phyloP scores from a whole-genome alignment of 2,797 vertebrate genomes.

The Hoplostethus atlanticus region DNA sequence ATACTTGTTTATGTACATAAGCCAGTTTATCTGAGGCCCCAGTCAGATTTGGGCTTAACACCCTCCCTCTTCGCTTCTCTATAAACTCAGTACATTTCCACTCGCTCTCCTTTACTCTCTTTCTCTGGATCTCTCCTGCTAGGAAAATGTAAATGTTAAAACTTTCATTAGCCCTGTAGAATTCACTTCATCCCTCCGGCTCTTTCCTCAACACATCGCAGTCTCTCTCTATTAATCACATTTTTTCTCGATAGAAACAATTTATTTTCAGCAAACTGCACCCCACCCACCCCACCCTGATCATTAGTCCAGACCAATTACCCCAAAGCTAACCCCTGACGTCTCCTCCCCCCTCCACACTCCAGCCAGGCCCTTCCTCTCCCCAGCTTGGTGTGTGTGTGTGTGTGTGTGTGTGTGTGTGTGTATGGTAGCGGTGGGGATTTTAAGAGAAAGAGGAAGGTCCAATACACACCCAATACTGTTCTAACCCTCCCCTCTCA shows the following conservation, averaged over 20 bases:
- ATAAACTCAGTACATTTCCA: slow-evolving; percentile 83
- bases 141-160: slow-evolving; percentile 26
- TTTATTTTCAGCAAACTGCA: slow-evolving; percentile 6
- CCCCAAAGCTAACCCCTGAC: slow-evolving; percentile 44
- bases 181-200: slow-evolving; percentile 5
- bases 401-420: slow-evolving; percentile 28
- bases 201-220: not conserved
- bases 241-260: not conserved
- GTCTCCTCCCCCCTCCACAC: slow-evolving; percentile 17
- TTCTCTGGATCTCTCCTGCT: slow-evolving; percentile 27
- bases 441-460: slow-evolving; percentile 2
- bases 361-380: not conserved
- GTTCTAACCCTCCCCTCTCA: slow-evolving; percentile 45
- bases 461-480: not conserved
- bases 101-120: slow-evolving; percentile 43
- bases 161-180: slow-evolving; percentile 17
- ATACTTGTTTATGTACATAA: slow-evolving; percentile 77
- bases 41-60: slow-evolving; percentile 68
- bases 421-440: slow-evolving; percentile 19
- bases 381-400: slow-evolving; percentile 33
- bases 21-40: slow-evolving; percentile 71
- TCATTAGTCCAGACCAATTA: slow-evolving; percentile 57
- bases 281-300: not conserved
- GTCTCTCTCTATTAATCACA: slow-evolving; percentile 12
- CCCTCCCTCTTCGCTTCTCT: slow-evolving; percentile 52